phyloP scores from a whole-genome alignment of 2,888 invertebrate genomes.

The Drosophila melanocephala region DNA sequence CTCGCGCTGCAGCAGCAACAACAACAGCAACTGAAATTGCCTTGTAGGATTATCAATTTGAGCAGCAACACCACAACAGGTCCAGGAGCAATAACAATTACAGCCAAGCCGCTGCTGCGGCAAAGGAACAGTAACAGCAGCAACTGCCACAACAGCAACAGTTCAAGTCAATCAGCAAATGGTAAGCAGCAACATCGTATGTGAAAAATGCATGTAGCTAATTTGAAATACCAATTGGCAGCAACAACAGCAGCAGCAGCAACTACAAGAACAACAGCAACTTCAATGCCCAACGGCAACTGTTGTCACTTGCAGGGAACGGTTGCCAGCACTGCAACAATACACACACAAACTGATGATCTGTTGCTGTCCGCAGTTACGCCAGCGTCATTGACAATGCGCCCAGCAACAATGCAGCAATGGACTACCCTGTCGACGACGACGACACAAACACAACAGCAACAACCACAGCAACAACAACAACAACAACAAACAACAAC shows the following conservation, averaged over 20 bases:
- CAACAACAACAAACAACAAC: constrained; percentile 34
- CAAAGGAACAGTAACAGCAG: constrained; percentile 32
- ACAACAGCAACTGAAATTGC: constrained; percentile 66
- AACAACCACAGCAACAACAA: constrained; percentile 46
- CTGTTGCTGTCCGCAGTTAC: constrained; percentile 47
- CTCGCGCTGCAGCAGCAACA: constrained; percentile 49
- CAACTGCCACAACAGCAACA: constrained; percentile 33
- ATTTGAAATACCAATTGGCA: constrained; percentile 47
- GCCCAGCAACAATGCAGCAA: constrained; percentile 65
- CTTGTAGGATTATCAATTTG: constrained; percentile 70
- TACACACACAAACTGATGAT: constrained; percentile 85
- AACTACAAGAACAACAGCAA: constrained; percentile 21
- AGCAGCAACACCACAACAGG: constrained; percentile 56
- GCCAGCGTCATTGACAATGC: constrained; percentile 42
- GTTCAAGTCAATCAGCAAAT: constrained; percentile 52
- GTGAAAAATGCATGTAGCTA: constrained; percentile 52
- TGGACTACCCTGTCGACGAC: constrained; percentile 71
- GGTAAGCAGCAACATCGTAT: constrained; percentile 65
- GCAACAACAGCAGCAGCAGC: constrained; percentile 36
- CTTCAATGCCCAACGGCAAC: constrained; percentile 44
- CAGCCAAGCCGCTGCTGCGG: constrained; percentile 50
- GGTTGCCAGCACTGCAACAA: constrained; percentile 78
- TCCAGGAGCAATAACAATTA: constrained; percentile 51
- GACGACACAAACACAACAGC: constrained; percentile 62
- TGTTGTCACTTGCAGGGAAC: constrained; percentile 46